phyloP scores from a whole-genome alignment of 2,797 vertebrate genomes.

The Leptoclinus maculatus region DNA sequence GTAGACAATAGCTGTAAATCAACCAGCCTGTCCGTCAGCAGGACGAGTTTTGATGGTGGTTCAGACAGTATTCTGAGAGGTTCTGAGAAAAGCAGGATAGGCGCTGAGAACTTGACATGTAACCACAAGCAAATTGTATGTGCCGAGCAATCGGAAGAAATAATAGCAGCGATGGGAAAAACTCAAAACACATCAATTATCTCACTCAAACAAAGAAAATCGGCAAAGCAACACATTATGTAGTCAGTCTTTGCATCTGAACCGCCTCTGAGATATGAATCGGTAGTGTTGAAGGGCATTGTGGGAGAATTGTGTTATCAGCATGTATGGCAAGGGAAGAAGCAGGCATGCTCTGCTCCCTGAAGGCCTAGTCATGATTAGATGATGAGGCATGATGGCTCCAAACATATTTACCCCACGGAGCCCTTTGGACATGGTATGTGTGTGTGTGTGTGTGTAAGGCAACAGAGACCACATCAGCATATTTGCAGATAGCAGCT shows the following conservation, averaged over 20 bases:
- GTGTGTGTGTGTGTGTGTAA: slow-evolving; percentile 9
- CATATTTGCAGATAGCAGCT: slow-evolving; percentile 58
- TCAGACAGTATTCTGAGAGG: neutral
- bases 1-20: slow-evolving; percentile 3
- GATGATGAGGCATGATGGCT: slow-evolving; percentile 73
- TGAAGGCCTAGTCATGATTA: slow-evolving; percentile 67
- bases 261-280: slow-evolving; percentile 53
- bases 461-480: slow-evolving; percentile 60
- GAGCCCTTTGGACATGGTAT: slow-evolving; percentile 49
- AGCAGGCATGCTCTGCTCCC: slow-evolving; percentile 49
- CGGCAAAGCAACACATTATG: slow-evolving; percentile 41
- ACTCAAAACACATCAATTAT: slow-evolving; percentile 46
- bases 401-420: slow-evolving; percentile 67
- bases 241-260: slow-evolving; percentile 30
- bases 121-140: neutral
- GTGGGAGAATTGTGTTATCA: slow-evolving; percentile 66
- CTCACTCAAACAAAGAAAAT: slow-evolving; percentile 20
- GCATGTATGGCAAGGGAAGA: slow-evolving; percentile 49
- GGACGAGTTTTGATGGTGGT: neutral
- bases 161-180: slow-evolving; percentile 20
- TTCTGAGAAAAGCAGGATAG: neutral
- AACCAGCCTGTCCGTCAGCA: neutral
- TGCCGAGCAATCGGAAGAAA: slow-evolving; percentile 16
- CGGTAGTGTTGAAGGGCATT: slow-evolving; percentile 56
- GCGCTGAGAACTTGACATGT: neutral